Evolutionary conservation across 2,888 invertebrate species (phyloP), one percentile per base, ranked within the genome.

Genomic region (Diaprepes abbreviatus): DNA sequence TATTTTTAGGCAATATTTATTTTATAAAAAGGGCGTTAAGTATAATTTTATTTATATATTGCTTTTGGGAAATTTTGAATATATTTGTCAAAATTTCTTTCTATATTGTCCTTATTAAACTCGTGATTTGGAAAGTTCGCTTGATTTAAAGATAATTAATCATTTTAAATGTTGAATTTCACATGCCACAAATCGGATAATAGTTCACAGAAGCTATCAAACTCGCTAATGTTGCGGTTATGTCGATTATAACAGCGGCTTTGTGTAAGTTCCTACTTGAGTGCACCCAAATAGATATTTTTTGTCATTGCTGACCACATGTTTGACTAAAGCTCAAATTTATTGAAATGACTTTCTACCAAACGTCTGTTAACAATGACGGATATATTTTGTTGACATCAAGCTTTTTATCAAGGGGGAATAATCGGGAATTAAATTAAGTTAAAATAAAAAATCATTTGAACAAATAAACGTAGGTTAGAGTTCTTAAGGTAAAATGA

Each of bases 101-200:
- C n/a, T 10, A 14, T 4, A n/a, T 16, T 9, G 16, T 38, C 38
- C 38, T 38, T 38, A 16, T 14, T 3, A 38, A 38, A 38, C 14
- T 12, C 38, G 14, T 14, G 38, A 38, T 38, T 14, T 14, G 38
- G 16, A 14, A 10, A 54, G 54, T 28, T 28, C 31, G 52, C 52
- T 52, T 28, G 24, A 21, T 12, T 45, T 21, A 31, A 52, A 19
- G 35, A 54, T 33, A 12, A 54, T 54, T 54, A 54, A 54, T 54
- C 14, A 10, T 35, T 33, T 33, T 54, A 31, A 54, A 54, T 54
- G 55, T 31, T 17, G 21, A 36, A 55, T 55, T 55, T 55, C 9
- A 10, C 17, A 43, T 9, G 55, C 55, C 55, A 36, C 36, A 55
- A 55, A 55, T 55, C 54, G 33, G 54, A 54, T 36, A 55, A 55